Evolutionary conservation across 1,140 invertebrate genomes (phyloP), one percentile per base, ranked within the genome.

Genomic region (Drosophila ambigua): DNA sequence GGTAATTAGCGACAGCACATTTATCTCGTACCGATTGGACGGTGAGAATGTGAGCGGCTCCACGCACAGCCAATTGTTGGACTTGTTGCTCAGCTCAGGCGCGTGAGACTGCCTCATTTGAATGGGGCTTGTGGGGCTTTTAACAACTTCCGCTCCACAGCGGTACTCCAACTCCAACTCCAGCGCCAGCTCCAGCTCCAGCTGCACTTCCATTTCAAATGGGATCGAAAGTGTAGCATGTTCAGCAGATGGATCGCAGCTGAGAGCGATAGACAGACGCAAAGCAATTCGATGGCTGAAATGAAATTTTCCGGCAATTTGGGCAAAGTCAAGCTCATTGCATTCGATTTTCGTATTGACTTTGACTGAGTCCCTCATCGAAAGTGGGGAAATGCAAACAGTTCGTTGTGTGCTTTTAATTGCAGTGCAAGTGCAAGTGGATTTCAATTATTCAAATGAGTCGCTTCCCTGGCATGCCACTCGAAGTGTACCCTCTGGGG

Each of bases 361-460:
- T 78, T 11, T 43, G 55, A 57, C 35, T 43, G 52, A 31, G 26
- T 39, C 49, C 41, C 63, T 55, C 54, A 67, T 69, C 43, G 69
- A 78, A 74, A 72, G 60, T 62, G 57, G 44, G 72, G 63, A 78
- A 87, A 85, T 69, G 72, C 83, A 82, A 85, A 87, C 65, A 87
- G 82, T 78, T 85, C 68, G 57, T 87, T 85, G 80, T 66, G 60
- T 81, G 82, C 81, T 85, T 82, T 85, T 87, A 82, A 85, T 85
- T 85, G 82, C 78, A 78, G 77, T 74, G 74, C 82, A 81, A 78
- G 77, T 71, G 74, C 82, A 81, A 85, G 82, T 87, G 81, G 58
- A 82, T 81, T 85, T 87, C 78, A 87, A 85, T 85, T 87, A 85
- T 82, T 87, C 78, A 85, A 85, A 85, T 85, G 82, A 74, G 59